A percentile compares a stretch with the other conserved stretches of the same genome.
phyloP scores from a whole-genome alignment of 92 coral and sea anemone genomes.

The Virgularia gustaviana region DNA sequence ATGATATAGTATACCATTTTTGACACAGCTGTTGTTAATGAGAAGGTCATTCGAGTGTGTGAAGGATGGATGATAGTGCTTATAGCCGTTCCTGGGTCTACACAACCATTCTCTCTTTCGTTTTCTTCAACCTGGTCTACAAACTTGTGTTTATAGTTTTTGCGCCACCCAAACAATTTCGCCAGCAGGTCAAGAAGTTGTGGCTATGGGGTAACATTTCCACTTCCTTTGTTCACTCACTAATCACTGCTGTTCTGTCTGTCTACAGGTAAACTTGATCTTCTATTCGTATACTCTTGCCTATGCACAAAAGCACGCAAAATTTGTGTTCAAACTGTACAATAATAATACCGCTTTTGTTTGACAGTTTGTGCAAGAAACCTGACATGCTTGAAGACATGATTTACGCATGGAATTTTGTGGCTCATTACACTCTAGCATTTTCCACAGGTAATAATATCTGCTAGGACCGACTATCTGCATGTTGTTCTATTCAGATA shows the following conservation, averaged over 20 bases:
- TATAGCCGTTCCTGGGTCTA: background rate
- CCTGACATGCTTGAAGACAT: slow-evolving; percentile 80
- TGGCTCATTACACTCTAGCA: slow-evolving; percentile 49
- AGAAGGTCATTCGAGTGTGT: no score
- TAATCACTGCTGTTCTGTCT: slow-evolving; percentile 60
- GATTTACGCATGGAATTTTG: slow-evolving; percentile 60
- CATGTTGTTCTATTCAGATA: no score
- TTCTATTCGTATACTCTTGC: no score
- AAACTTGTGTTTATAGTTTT: background rate
- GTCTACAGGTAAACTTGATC: slow-evolving; percentile 52
- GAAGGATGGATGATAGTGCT: background rate
- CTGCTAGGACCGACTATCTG: no score
- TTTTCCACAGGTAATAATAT: slow-evolving; percentile 66
- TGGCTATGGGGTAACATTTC: slow-evolving; percentile 73
- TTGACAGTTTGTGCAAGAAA: slow-evolving; percentile 59
- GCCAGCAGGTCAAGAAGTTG: slow-evolving; percentile 26
- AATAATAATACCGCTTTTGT: background rate
- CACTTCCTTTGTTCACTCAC: slow-evolving; percentile 64
- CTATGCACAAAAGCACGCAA: background rate
- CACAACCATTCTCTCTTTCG: background rate
- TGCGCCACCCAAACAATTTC: slow-evolving; percentile 16
- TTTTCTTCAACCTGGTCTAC: background rate
- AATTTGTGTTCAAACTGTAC: background rate
- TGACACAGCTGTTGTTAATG: no score
- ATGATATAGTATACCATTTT: no score